These are phyloP conservation scores for Omphaloscelis lunosa DNA, from an alignment of 2,888 invertebrate genomes.

Conservation along the genomic window DNA sequence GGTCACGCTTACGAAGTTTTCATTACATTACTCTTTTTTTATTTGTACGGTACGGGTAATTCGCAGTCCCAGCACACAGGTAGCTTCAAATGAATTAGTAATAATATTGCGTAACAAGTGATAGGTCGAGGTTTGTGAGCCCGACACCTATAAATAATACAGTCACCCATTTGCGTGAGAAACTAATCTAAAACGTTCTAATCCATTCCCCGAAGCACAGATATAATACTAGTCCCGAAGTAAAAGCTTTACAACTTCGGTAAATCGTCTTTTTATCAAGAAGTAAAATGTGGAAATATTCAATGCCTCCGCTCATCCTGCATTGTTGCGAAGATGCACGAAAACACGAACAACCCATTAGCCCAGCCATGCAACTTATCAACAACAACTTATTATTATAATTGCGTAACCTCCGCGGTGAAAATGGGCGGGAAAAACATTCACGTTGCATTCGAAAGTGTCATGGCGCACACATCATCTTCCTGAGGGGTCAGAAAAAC, in stretches of 20 bases:
- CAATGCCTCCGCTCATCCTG: conserved; percentile 25
- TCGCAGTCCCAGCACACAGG: background rate
- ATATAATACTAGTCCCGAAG: too few species aligned
- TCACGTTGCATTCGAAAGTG: conserved; percentile 80
- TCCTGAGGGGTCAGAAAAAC: conserved; percentile 69
- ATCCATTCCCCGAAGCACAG: conserved; percentile 33
- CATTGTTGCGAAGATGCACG: conserved; percentile 47
- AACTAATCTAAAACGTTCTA: conserved; percentile 37
- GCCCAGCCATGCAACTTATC: conserved; percentile 52
- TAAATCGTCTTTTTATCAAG: conserved; percentile 36
- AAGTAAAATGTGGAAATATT: conserved; percentile 42
- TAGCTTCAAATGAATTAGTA: conserved; percentile 10
- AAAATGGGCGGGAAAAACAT: conserved; percentile 78
- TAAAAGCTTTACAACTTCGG: conserved; percentile 14
- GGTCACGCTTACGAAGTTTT: background rate
- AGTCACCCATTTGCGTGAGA: conserved; percentile 61
- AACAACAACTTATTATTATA: conserved; percentile 52
- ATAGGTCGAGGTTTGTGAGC: conserved; percentile 25
- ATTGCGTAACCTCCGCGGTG: conserved; percentile 63
- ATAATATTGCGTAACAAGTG: conserved; percentile 39
- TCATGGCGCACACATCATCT: conserved; percentile 73
- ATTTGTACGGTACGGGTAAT: background rate
- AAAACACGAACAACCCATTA: conserved; percentile 57
- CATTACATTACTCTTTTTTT: background rate
- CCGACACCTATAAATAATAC: conserved; percentile 47